Evolutionary conservation across 2,888 invertebrate species (phyloP).

Genomic region (Tetranychus truncatus): DNA sequence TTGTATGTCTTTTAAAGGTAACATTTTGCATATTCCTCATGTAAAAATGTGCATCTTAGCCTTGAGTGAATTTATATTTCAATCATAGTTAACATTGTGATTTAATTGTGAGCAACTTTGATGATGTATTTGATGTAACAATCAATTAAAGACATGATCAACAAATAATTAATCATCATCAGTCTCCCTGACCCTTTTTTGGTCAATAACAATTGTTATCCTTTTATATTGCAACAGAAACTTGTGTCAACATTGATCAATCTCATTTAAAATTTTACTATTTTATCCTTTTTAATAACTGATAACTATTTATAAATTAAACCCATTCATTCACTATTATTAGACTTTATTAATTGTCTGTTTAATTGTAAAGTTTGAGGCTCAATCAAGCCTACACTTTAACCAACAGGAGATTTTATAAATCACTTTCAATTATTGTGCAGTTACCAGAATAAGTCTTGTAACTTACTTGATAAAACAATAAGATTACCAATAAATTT

Average conservation of each 20-base stretch:
- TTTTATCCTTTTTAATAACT: neutral
- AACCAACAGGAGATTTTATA: neutral
- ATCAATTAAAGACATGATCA: neutral
- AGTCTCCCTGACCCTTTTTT: neutral
- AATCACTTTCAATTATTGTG: neutral
- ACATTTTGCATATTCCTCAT: too few species aligned
- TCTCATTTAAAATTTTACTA: neutral
- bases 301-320: neutral
- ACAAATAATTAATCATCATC: neutral
- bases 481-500: neutral
- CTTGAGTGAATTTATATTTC: too few species aligned
- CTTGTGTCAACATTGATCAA: neutral
- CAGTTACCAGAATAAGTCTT: neutral
- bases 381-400: neutral
- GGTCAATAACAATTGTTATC: neutral
- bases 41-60: too few species aligned
- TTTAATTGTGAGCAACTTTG: neutral
- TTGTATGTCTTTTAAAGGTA: too few species aligned
- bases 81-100: neutral
- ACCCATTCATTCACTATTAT: neutral
- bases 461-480: neutral
- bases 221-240: neutral
- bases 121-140: neutral
- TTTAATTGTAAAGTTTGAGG: neutral
- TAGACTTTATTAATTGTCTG: neutral